phyloP scores from a whole-genome alignment of 92 coral and sea anemone species.

The Palythoa caribaeorum region DNA sequence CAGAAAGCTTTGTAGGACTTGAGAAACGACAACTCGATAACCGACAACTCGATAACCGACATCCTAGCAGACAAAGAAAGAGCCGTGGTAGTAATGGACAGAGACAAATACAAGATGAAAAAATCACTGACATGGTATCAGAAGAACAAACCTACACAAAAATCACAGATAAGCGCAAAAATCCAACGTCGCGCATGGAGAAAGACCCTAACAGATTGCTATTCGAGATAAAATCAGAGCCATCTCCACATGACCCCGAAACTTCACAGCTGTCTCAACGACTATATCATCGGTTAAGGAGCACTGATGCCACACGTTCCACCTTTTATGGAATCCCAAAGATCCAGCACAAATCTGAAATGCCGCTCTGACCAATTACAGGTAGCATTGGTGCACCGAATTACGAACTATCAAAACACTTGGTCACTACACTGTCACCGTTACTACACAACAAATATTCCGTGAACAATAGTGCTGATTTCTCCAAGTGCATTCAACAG shows the following conservation, averaged over 20 bases:
- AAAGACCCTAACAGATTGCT: slow-evolving; percentile 29
- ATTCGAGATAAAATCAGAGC: background rate
- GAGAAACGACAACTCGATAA: background rate
- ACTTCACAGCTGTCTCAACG: slow-evolving; percentile 16
- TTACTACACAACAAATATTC: slow-evolving; percentile 44
- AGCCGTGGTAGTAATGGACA: background rate
- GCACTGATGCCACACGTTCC: slow-evolving; percentile 31
- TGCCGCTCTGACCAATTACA: slow-evolving; percentile 49
- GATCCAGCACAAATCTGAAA: background rate
- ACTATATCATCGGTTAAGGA: slow-evolving; percentile 43
- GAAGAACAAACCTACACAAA: background rate
- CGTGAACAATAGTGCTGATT: background rate
- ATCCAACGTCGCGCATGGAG: background rate
- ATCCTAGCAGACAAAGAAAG: background rate
- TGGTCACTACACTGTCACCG: slow-evolving; percentile 45
- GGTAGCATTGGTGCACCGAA: slow-evolving; percentile 36
- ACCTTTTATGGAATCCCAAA: background rate
- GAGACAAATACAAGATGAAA: background rate
- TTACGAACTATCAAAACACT: slow-evolving; percentile 48
- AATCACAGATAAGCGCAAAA: slow-evolving; percentile 8
- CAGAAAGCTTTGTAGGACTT: background rate
- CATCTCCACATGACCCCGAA: slow-evolving; percentile 33
- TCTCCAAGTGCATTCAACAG: no score
- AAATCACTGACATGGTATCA: no score
- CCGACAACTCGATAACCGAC: background rate